Evolutionary conservation across 2,797 vertebrate species (phyloP).

Genomic region (Tinamus major): DNA sequence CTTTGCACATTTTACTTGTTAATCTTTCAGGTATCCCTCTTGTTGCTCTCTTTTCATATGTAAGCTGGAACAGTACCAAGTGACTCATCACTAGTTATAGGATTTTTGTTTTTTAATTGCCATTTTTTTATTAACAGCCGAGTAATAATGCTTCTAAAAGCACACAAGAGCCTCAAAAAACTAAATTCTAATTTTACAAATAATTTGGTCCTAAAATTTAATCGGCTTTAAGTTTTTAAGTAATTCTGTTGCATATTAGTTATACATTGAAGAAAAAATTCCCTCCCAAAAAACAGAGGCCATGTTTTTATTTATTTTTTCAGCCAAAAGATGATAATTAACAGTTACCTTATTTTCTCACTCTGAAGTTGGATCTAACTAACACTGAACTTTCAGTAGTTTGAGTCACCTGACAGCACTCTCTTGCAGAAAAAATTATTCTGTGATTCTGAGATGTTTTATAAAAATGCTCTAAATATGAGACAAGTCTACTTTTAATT

Average conservation of each 20-base stretch:
- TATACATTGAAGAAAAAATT: background rate
- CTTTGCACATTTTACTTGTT: constrained; percentile 13
- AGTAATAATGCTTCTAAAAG: background rate
- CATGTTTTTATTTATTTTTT: background rate
- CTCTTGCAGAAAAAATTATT: background rate
- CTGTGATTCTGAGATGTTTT: background rate
- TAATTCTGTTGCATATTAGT: background rate
- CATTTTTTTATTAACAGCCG: background rate
- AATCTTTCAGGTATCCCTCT: background rate
- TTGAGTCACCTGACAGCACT: background rate
- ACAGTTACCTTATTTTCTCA: accelerated
- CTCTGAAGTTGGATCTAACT: background rate
- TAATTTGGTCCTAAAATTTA: background rate
- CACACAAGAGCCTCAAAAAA: background rate
- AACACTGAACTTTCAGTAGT: background rate
- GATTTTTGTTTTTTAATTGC: background rate
- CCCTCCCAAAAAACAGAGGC: background rate
- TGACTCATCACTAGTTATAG: background rate
- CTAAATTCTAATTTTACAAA: background rate
- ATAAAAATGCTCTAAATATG: background rate
- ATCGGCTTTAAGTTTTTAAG: background rate
- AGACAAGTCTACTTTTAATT: background rate
- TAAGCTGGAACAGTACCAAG: background rate
- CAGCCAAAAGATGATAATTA: background rate
- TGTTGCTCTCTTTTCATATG: background rate